phyloP scores from a whole-genome alignment of 2,113 vertebrate genomes.

The Sorex araneus region DNA sequence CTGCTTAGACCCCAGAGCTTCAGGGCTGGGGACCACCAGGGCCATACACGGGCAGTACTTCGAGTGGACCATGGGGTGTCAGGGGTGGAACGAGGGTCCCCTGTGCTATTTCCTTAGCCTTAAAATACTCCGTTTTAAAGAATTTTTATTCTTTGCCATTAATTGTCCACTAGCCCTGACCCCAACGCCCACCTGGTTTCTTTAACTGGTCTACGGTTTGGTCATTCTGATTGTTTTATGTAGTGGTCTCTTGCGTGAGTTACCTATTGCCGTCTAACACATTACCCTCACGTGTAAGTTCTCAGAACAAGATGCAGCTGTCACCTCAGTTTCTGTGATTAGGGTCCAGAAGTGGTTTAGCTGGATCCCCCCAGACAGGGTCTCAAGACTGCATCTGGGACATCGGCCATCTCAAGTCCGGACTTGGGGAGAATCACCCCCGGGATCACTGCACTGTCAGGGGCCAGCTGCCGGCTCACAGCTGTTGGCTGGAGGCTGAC shows the following conservation, averaged over 20 bases:
- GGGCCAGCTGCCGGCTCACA: not conserved
- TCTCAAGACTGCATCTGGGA: not conserved
- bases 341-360: not conserved
- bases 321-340: not conserved
- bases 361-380: not conserved
- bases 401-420: not conserved
- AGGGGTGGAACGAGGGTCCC: too few species aligned
- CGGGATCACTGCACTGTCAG: not conserved
- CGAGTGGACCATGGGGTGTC: too few species aligned
- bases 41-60: too few species aligned
- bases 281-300: not conserved
- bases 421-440: not conserved
- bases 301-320: not conserved
- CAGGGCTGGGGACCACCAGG: too few species aligned
- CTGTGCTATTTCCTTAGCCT: too few species aligned
- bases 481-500: not conserved
- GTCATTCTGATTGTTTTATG: slow-evolving; percentile 33
- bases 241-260: not conserved
- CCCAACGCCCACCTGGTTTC: not conserved
- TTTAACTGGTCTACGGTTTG: not conserved
- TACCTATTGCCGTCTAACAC: not conserved
- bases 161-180: slow-evolving; percentile 12
- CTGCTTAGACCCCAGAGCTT: too few species aligned
- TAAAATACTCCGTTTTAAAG: slow-evolving; percentile 25
- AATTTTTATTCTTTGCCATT: slow-evolving; percentile 29